Evolutionary conservation across 2,888 invertebrate genomes (phyloP).

Genomic region (Sabellastarte sp.): DNA sequence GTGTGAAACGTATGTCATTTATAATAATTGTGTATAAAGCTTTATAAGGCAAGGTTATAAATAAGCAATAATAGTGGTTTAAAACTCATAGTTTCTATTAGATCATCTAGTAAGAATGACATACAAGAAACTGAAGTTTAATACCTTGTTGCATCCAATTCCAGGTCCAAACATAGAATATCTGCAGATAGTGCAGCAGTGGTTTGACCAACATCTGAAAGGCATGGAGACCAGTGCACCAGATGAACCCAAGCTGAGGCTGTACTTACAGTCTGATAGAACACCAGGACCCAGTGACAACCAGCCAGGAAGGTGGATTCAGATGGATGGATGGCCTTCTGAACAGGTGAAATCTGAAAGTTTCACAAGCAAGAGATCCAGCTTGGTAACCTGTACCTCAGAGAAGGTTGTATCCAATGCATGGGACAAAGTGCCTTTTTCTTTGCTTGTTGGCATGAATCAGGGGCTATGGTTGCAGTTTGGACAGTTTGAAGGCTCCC

Average conservation of each 20-base stretch:
- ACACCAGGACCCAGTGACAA: background rate
- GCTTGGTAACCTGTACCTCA: background rate
- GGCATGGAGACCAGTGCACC: background rate
- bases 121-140: too few species aligned
- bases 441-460: background rate
- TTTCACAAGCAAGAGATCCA: background rate
- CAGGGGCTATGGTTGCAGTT: background rate
- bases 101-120: too few species aligned
- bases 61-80: too few species aligned
- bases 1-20: too few species aligned
- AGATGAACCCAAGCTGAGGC: background rate
- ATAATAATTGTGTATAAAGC: too few species aligned
- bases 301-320: background rate
- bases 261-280: background rate
- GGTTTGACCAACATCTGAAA: slow-evolving; percentile 28
- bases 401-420: too few species aligned
- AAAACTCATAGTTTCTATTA: too few species aligned
- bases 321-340: background rate
- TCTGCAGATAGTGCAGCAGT: slow-evolving; percentile 17
- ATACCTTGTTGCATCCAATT: too few species aligned
- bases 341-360: background rate
- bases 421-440: background rate
- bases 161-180: slow-evolving; percentile 25
- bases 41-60: too few species aligned
- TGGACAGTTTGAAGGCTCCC: background rate